Conservation (phyloP, 2,888 invertebrate genomes). For the Scaeva pyrastri region DNA sequence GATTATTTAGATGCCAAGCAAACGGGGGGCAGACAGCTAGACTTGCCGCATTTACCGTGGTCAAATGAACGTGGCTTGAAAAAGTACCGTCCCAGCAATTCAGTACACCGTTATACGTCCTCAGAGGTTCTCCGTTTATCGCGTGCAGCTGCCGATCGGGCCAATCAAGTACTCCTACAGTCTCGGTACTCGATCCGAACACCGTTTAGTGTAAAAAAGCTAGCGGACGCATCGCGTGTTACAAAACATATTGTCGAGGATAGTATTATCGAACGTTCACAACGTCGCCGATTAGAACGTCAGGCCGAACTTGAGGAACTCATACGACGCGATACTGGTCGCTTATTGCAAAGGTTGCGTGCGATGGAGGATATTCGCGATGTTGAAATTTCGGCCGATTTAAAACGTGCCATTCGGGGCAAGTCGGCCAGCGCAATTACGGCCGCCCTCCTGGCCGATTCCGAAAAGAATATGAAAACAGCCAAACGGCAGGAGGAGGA, state of each 20-base stretch:
- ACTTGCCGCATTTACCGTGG: slow-evolving; percentile 89
- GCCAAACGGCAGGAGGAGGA: slow-evolving; percentile 81
- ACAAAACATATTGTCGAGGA: slow-evolving; percentile 84
- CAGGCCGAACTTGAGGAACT: slow-evolving; percentile 86
- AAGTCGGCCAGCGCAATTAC: slow-evolving; percentile 91
- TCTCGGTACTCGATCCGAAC: slow-evolving; percentile 83
- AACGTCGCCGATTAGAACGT: slow-evolving; percentile 83
- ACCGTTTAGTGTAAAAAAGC: slow-evolving; percentile 85
- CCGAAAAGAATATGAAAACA: slow-evolving; percentile 83
- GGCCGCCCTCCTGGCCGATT: slow-evolving; percentile 87
- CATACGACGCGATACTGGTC: slow-evolving; percentile 84
- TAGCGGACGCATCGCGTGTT: slow-evolving; percentile 85
- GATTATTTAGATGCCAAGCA: slow-evolving; percentile 91
- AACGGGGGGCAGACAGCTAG: slow-evolving; percentile 80
- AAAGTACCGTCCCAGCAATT: slow-evolving; percentile 88
- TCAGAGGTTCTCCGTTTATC: slow-evolving; percentile 88
- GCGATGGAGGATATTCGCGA: slow-evolving; percentile 85
- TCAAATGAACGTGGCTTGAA: slow-evolving; percentile 88
- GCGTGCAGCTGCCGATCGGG: slow-evolving; percentile 88
- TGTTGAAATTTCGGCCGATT: slow-evolving; percentile 85
- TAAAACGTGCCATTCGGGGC: slow-evolving; percentile 86
- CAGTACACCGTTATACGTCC: slow-evolving; percentile 87
- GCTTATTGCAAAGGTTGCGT: slow-evolving; percentile 81
- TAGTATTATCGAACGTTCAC: slow-evolving; percentile 83
- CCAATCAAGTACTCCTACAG: slow-evolving; percentile 87